A percentile compares a stretch with the other conserved stretches of the same genome.
Evolutionary conservation across 1,140 invertebrate species (phyloP).

Genomic region (Hestina assimilis): DNA sequence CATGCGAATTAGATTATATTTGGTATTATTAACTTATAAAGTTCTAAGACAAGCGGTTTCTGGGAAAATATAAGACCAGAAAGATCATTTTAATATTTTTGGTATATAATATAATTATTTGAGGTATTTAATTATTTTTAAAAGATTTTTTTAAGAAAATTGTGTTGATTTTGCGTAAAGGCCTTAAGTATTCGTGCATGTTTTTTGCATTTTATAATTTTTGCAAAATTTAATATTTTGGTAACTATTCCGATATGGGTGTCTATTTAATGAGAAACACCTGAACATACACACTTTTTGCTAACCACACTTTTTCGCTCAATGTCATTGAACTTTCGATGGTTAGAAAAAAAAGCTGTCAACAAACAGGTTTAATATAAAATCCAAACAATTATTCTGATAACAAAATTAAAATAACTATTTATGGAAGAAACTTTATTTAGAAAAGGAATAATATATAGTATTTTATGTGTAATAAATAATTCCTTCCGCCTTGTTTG

Average conservation of each 20-base stretch:
- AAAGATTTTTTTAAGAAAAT: too few relatives aligned
- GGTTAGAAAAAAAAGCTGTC: slow-evolving; percentile 2
- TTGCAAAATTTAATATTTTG: too few relatives aligned
- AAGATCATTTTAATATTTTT: too few relatives aligned
- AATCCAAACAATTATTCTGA: background rate
- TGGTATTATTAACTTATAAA: background rate
- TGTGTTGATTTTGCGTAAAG: too few relatives aligned
- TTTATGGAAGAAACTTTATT: background rate
- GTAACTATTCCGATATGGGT: too few relatives aligned
- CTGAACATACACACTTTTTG: background rate
- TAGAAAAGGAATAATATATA: slow-evolving; percentile 3
- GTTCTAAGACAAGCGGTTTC: too few relatives aligned
- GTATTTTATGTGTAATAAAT: slow-evolving; percentile 22
- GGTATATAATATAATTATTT: too few relatives aligned
- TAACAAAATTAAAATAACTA: slow-evolving; percentile 1
- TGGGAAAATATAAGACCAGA: too few relatives aligned
- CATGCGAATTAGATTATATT: too few relatives aligned
- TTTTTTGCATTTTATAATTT: too few relatives aligned
- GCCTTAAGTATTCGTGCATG: too few relatives aligned
- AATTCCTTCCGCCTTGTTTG: slow-evolving; percentile 26
- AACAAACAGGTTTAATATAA: background rate
- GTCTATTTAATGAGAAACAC: background rate
- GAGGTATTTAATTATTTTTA: too few relatives aligned
- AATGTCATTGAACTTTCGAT: slow-evolving; percentile 19
- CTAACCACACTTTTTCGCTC: background rate